phyloP scores from a whole-genome alignment of 1,140 invertebrate genomes.

The Brachionus koreanus region DNA sequence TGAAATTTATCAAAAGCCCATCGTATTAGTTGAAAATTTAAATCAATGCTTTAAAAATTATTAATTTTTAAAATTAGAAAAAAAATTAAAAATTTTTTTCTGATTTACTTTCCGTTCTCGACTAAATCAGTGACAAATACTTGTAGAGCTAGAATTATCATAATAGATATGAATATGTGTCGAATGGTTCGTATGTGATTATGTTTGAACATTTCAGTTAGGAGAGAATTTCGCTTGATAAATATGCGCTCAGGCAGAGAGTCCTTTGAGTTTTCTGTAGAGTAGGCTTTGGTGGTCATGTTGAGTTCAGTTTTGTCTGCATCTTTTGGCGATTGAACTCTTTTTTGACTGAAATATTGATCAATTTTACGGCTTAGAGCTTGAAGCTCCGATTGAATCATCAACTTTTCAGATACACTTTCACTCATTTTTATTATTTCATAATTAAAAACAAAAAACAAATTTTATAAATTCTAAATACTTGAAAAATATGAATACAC shows the following conservation, averaged over 20 bases:
- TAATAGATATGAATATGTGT: constrained; percentile 75
- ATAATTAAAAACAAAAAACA: background rate
- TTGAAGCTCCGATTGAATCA: background rate
- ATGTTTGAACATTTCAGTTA: constrained; percentile 68
- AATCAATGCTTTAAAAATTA: constrained; percentile 56
- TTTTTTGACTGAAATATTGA: background rate
- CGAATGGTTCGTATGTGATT: constrained; percentile 76
- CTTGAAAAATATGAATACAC: background rate
- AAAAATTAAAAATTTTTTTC: background rate
- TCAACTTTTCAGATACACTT: background rate
- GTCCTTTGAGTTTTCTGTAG: background rate
- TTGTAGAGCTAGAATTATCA: constrained; percentile 71
- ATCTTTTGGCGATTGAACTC: background rate
- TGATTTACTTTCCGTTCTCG: constrained; percentile 69
- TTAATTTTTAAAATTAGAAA: constrained; percentile 16
- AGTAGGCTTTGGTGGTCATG: constrained; percentile 38
- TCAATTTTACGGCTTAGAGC: background rate
- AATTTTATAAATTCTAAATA: background rate
- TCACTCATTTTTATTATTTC: background rate
- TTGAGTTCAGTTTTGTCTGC: background rate
- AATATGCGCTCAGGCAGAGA: background rate
- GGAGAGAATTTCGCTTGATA: constrained; percentile 10
- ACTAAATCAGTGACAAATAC: constrained; percentile 70
- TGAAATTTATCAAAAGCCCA: constrained; percentile 63
- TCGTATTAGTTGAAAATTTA: constrained; percentile 62